phyloP scores from a whole-genome alignment of 2,888 invertebrate species.

The Scaptomyza tumidula region DNA sequence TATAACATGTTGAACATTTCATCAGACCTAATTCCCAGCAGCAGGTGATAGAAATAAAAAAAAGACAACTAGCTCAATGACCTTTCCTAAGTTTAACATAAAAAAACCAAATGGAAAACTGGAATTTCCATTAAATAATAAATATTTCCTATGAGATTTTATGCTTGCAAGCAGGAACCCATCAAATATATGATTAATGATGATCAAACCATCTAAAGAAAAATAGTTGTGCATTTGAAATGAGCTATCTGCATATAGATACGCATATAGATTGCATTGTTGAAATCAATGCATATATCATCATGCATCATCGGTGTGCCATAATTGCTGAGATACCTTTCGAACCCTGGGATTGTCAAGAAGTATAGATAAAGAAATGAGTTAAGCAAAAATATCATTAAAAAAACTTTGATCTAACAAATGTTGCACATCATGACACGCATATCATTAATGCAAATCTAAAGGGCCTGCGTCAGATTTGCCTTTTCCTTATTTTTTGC shows the following conservation, averaged over 20 bases:
- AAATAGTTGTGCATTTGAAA: not conserved
- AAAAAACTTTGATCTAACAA: slow-evolving; percentile 36
- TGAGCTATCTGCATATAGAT: not conserved
- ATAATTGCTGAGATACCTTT: slow-evolving; percentile 47
- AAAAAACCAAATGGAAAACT: no score
- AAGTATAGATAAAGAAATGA: not conserved
- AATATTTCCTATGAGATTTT: not conserved
- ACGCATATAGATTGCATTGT: not conserved
- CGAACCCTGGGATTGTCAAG: not conserved
- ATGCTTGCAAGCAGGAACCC: not conserved
- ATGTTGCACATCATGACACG: slow-evolving; percentile 62
- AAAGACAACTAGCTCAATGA: slow-evolving; percentile 27
- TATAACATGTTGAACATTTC: slow-evolving; percentile 6
- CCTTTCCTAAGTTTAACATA: not conserved
- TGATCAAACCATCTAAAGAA: not conserved
- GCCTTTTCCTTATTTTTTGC: no score
- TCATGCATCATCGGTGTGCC: slow-evolving; percentile 43
- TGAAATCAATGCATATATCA: slow-evolving; percentile 16
- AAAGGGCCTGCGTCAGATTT: slow-evolving; percentile 39
- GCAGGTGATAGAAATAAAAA: slow-evolving; percentile 59
- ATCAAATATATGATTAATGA: slow-evolving; percentile 5
- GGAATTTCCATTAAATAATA: not conserved
- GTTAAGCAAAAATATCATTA: no score
- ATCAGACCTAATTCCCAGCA: slow-evolving; percentile 20
- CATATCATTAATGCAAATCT: slow-evolving; percentile 78